A percentile compares a stretch with the other conserved stretches of the same genome.
Evolutionary conservation across 2,113 vertebrate species (phyloP).

Genomic region (Phyllostomus hastatus): DNA sequence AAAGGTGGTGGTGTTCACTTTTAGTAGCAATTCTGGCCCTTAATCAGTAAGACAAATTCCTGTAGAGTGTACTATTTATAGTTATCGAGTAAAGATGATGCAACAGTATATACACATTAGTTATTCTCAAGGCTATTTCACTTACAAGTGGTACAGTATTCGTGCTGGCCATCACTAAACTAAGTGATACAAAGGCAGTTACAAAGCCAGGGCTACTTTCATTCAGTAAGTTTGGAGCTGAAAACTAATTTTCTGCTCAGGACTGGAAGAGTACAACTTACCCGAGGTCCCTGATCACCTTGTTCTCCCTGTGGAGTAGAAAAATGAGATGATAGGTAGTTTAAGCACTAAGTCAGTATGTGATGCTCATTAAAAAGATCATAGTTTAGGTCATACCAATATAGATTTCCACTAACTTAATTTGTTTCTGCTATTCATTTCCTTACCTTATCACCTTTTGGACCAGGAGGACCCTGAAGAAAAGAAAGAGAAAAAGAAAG

Average conservation of each 20-base stretch:
- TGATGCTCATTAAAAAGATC: constrained; percentile 76
- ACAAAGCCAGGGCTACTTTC: constrained; percentile 71
- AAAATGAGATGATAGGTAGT: constrained; percentile 81
- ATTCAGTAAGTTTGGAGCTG: constrained; percentile 69
- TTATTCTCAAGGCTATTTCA: constrained; percentile 48
- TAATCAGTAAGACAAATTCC: constrained; percentile 46
- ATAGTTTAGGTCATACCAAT: neutral
- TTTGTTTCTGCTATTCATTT: constrained; percentile 13
- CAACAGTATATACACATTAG: neutral
- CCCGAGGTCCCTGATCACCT: constrained; percentile 99
- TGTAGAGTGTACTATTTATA: neutral
- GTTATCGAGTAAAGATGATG: neutral
- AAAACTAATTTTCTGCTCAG: constrained; percentile 75
- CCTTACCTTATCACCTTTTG: constrained; percentile 97
- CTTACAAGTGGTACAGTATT: constrained; percentile 47
- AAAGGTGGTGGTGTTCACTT: neutral
- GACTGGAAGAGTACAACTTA: constrained; percentile 85
- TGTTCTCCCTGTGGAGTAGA: constrained; percentile 95
- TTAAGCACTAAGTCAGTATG: constrained; percentile 78
- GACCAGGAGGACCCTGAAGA: constrained; percentile 92
- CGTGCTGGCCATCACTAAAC: constrained; percentile 76
- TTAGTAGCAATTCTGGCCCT: neutral
- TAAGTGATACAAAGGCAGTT: constrained; percentile 76
- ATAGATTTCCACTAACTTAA: neutral
- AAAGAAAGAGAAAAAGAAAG: constrained; percentile 47